Percentiles rank a stretch among this genome's conserved stretches.
These are phyloP conservation scores for Halichoeres trimaculatus DNA, from an alignment of 2,113 vertebrate species.

Conservation along the genomic window DNA sequence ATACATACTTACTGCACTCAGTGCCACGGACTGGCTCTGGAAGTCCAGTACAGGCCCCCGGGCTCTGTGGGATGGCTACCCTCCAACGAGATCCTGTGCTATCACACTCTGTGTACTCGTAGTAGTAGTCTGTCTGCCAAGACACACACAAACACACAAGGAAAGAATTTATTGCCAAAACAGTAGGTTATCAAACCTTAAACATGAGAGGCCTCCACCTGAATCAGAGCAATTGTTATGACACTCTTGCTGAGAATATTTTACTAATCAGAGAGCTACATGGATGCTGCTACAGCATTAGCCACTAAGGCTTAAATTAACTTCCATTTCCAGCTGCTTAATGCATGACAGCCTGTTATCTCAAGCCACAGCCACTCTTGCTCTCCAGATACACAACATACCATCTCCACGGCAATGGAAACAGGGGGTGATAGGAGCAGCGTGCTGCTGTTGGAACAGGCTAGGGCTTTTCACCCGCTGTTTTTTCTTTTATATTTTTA, in stretches of 20 bases:
- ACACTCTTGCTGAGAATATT: constrained; percentile 12
- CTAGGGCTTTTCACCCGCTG: neutral
- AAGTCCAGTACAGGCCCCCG: constrained; percentile 88
- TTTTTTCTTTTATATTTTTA: neutral
- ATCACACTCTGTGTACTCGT: constrained; percentile 97
- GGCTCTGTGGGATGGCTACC: constrained; percentile 91
- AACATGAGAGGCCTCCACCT: constrained; percentile 50
- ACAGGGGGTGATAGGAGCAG: constrained; percentile 21
- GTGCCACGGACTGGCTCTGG: constrained; percentile 95
- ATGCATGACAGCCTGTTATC: constrained; percentile 23
- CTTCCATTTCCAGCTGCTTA: constrained; percentile 27
- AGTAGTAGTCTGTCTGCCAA: constrained; percentile 94
- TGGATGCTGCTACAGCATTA: neutral
- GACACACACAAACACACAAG: constrained; percentile 39
- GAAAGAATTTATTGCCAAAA: constrained; percentile 10
- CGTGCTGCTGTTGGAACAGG: constrained; percentile 11
- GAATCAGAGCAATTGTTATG: constrained; percentile 25
- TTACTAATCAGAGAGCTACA: constrained; percentile 19
- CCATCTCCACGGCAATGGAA: constrained; percentile 63
- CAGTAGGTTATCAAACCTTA: constrained; percentile 46
- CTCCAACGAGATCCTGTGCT: constrained; percentile 96
- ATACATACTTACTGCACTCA: constrained; percentile 92
- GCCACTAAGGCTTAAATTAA: constrained; percentile 16
- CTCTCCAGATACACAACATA: constrained; percentile 64
- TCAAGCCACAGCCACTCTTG: constrained; percentile 24